Evolutionary conservation across 2,797 vertebrate genomes (phyloP), one percentile per base, ranked within the genome.

Genomic region (Rhinogobio ventralis): DNA sequence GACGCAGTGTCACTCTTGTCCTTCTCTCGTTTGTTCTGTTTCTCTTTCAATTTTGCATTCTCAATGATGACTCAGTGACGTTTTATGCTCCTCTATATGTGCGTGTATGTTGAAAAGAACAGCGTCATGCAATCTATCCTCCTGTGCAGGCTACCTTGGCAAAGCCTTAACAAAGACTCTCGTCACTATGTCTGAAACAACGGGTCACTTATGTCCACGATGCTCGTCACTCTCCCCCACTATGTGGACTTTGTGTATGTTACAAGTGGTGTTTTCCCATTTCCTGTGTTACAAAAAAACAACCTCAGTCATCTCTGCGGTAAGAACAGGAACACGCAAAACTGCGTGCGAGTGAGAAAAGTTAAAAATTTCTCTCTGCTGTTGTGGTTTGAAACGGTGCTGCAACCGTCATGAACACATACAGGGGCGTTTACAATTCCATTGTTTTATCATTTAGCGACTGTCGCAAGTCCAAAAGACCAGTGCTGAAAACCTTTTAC

Each of bases 341-440:
- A 81, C 81, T 60, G 72, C 17, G 33, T 78, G 30, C 36, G 36
- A 60, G 67, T 1, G 81, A 83, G 87, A 81, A 69, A 45, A 82
- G 69, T 73, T 75, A 4, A 19, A 60, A 77, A 82, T 30, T 89
- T 88, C 83, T 88, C 81, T 88, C 69, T 83, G 83, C 85, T 83
- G 82, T 88, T 64, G 66, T 88, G 85, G 83, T 91, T 88, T 87
- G 72, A 87, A 87, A 90, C 84, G 88, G 86, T 89, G 86, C 87
- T 90, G 79, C 87, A 82, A 82, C 86, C 83, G 87, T 89, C 80
- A 67, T 84, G 75, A 83, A 68, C 45, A 79, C 83, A 67, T 73
- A 79, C 71, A 76, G 85, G 73, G 86, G 88, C 89, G 91, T 94
- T 93, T 93, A 91, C 91, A 91, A 73, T 88, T 81, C 53, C 73